phyloP scores from a whole-genome alignment of 2,797 vertebrate genomes.

The Coregonus suidteri region DNA sequence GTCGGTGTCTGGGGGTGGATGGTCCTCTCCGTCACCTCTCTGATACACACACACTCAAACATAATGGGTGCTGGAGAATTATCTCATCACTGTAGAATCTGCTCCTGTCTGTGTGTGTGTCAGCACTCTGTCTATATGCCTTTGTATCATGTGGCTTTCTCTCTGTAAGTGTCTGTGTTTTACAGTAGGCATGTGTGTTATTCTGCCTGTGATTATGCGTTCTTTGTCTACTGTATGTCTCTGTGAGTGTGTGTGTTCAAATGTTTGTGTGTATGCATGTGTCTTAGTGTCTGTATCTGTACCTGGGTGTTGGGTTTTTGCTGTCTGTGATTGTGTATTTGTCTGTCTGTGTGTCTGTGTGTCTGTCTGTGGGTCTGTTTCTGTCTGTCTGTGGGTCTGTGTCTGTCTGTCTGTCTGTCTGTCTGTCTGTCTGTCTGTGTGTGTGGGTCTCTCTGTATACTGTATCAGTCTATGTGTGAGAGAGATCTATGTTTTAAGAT shows the following conservation, averaged over 20 bases:
- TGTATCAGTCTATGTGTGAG: slow-evolving; percentile 8
- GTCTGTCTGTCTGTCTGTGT: not conserved
- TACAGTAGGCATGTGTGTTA: slow-evolving; percentile 2
- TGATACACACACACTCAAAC: slow-evolving; percentile 39
- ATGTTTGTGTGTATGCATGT: slow-evolving; percentile 41
- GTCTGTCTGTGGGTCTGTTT: slow-evolving; percentile 17
- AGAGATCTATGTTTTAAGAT: slow-evolving; percentile 2
- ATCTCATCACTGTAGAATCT: slow-evolving; percentile 58
- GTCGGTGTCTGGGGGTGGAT: slow-evolving; percentile 62
- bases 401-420: slow-evolving; percentile 8
- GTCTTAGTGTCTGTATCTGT: not conserved
- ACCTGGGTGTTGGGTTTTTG: slow-evolving; percentile 12
- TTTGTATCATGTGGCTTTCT: slow-evolving; percentile 33
- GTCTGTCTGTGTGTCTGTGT: slow-evolving; percentile 16
- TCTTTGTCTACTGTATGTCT: slow-evolving; percentile 36
- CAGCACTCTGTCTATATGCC: slow-evolving; percentile 9
- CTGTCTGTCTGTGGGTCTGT: not conserved
- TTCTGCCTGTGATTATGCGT: too few relatives aligned
- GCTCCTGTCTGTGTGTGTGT: slow-evolving; percentile 44
- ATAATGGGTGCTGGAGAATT: slow-evolving; percentile 26
- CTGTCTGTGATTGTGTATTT: slow-evolving; percentile 10
- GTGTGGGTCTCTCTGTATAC: not conserved
- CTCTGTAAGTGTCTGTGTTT: slow-evolving; percentile 41
- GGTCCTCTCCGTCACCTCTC: slow-evolving; percentile 53
- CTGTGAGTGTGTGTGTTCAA: slow-evolving; percentile 56